phyloP scores from a whole-genome alignment of 2,888 invertebrate species.

The Tolmerus cingulatus region DNA sequence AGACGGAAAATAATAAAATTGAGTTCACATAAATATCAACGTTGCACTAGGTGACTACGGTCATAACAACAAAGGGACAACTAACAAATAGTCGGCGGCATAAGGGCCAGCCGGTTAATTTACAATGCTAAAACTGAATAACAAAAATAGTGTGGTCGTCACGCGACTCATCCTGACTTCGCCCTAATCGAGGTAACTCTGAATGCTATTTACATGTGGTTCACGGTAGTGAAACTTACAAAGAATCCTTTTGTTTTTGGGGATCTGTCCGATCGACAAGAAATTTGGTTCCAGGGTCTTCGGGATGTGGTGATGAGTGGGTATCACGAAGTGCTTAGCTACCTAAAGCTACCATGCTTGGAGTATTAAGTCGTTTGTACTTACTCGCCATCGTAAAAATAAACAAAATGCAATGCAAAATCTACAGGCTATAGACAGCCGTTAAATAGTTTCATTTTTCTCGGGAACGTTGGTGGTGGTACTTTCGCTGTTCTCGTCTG shows the following conservation, averaged over 20 bases:
- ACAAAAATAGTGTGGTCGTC: conserved; percentile 10
- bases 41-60: background rate
- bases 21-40: conserved; percentile 29
- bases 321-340: conserved; percentile 10
- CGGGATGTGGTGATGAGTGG: background rate
- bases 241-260: background rate
- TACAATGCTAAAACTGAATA: conserved; percentile 2
- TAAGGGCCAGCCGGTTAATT: background rate
- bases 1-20: background rate
- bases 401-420: background rate
- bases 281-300: background rate
- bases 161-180: background rate
- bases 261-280: background rate
- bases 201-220: background rate
- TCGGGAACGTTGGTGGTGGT: background rate
- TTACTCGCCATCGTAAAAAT: background rate
- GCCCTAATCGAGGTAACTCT: conserved; percentile 22
- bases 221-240: background rate
- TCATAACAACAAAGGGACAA: background rate
- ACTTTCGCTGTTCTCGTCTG: background rate
- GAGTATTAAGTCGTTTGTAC: conserved; percentile 14
- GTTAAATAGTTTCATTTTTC: conserved; percentile 20
- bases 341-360: conserved; percentile 9
- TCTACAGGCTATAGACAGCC: background rate
- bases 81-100: background rate